Conservation (phyloP, 1,140 invertebrate species). For the Saccostrea glomerata region DNA sequence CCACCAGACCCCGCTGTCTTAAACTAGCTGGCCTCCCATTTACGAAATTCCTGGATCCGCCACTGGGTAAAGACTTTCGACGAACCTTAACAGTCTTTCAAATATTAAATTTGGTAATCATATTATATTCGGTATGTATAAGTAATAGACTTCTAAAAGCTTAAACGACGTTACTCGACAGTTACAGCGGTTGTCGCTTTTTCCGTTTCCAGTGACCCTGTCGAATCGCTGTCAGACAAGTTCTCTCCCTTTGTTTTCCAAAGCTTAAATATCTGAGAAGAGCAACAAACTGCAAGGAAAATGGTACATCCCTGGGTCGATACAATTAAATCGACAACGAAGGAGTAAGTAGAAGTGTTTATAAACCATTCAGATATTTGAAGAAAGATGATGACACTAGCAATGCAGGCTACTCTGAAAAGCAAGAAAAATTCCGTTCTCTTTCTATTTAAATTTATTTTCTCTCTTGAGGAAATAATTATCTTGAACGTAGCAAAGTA, state of each 20-base stretch:
- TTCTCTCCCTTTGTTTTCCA: background rate
- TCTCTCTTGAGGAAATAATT: background rate
- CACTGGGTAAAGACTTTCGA: too few relatives aligned
- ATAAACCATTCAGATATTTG: constrained; percentile 5
- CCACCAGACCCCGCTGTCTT: too few relatives aligned
- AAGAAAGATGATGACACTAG: background rate
- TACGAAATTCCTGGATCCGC: too few relatives aligned
- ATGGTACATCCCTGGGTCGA: background rate
- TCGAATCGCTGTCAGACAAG: background rate
- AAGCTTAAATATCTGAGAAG: background rate
- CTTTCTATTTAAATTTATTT: background rate
- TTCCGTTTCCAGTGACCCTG: background rate
- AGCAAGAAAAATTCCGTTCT: background rate
- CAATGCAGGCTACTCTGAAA: background rate
- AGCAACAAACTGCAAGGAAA: background rate
- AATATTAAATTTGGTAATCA: too few relatives aligned
- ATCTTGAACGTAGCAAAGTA: background rate
- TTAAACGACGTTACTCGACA: background rate
- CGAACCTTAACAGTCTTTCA: too few relatives aligned
- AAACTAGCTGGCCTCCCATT: too few relatives aligned
- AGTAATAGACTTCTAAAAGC: too few relatives aligned
- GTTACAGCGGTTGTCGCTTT: background rate
- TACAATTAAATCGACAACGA: background rate
- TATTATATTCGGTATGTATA: too few relatives aligned
- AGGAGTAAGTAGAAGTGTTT: background rate